phyloP scores from a whole-genome alignment of 2,113 vertebrate species.

The Phycodurus eques region DNA sequence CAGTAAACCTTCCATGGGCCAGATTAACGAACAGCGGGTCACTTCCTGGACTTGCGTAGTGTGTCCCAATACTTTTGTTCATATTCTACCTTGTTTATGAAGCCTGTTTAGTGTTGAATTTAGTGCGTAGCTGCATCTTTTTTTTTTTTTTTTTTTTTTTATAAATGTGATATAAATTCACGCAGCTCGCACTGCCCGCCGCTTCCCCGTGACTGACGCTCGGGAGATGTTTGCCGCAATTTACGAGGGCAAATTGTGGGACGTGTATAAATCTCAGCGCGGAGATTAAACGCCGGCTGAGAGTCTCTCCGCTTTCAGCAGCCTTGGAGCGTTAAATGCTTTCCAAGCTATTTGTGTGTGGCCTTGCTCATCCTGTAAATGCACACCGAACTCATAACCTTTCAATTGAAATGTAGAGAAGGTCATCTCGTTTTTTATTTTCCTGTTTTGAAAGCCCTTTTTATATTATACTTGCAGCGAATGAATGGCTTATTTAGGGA shows the following conservation, averaged over 20 bases:
- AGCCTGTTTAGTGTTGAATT: neutral
- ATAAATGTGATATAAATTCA: slow-evolving; percentile 62
- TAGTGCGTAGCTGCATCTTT: neutral
- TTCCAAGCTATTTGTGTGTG: neutral
- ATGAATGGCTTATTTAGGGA: too few species aligned
- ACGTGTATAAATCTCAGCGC: slow-evolving; percentile 54
- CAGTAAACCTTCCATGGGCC: too few species aligned
- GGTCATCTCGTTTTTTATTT: slow-evolving; percentile 25
- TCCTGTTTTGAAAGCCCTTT: too few species aligned
- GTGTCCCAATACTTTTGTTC: neutral
- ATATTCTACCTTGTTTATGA: neutral
- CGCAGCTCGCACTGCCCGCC: slow-evolving; percentile 31
- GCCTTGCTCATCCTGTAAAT: neutral
- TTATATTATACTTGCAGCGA: too few species aligned
- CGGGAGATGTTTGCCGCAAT: slow-evolving; percentile 51
- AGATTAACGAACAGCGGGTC: too few species aligned
- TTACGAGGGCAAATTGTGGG: slow-evolving; percentile 51
- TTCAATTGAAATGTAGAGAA: slow-evolving; percentile 33
- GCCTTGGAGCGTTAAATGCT: neutral
- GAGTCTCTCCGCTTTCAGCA: slow-evolving; percentile 24
- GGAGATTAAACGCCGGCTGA: slow-evolving; percentile 49
- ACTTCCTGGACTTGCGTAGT: neutral
- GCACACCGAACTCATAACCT: too few species aligned
- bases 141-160: slow-evolving; percentile 5
- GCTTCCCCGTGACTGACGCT: slow-evolving; percentile 45